These are phyloP conservation scores for Myopa tessellatipennis DNA, from an alignment of 2,888 invertebrate species.

Conservation along the genomic window DNA sequence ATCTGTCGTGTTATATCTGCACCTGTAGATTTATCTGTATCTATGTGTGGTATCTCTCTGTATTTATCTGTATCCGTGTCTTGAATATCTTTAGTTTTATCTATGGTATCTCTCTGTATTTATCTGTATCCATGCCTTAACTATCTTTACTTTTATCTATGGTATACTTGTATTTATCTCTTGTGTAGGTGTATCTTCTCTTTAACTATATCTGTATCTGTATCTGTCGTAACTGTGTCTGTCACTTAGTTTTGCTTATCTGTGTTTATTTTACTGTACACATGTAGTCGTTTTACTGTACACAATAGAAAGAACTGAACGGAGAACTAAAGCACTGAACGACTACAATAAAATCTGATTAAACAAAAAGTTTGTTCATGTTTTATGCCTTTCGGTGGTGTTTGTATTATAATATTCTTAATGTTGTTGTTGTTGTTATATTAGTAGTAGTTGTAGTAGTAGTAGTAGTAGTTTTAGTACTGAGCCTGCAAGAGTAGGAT, in stretches of 20 bases:
- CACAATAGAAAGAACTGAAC: background rate
- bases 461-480: slow-evolving; percentile 11
- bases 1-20: too few species aligned
- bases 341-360: too few species aligned
- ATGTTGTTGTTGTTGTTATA: slow-evolving; percentile 14
- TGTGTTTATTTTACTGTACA: background rate
- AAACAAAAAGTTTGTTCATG: background rate
- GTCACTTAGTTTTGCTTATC: background rate
- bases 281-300: background rate
- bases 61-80: too few species aligned
- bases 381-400: background rate
- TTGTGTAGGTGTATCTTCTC: too few species aligned
- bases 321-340: background rate
- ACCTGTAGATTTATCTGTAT: too few species aligned
- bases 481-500: slow-evolving; percentile 1
- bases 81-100: too few species aligned
- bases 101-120: too few species aligned
- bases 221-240: background rate
- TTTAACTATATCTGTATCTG: background rate
- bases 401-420: background rate
- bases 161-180: too few species aligned
- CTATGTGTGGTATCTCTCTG: too few species aligned
- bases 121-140: too few species aligned
- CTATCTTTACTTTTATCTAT: too few species aligned
- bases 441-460: slow-evolving; percentile 9